phyloP scores from a whole-genome alignment of 2,797 vertebrate species.

The Carapus acus region DNA sequence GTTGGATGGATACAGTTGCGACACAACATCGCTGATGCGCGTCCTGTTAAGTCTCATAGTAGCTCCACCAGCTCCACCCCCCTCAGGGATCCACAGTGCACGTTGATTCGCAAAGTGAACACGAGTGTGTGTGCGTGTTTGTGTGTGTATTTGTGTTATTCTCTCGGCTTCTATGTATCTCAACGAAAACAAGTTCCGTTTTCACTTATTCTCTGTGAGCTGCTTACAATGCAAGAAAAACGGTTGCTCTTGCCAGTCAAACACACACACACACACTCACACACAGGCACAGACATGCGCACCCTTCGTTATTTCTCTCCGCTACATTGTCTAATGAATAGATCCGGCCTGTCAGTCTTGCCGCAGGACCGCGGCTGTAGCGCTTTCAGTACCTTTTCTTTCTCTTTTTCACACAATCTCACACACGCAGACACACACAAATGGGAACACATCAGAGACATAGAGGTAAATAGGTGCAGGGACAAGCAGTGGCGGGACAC shows the following conservation, averaged over 20 bases:
- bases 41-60: too few relatives aligned
- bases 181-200: too few relatives aligned
- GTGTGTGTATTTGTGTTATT: too few relatives aligned
- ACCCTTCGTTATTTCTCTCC: not conserved
- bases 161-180: too few relatives aligned
- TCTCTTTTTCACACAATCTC: slow-evolving; percentile 1
- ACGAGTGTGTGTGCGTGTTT: too few relatives aligned
- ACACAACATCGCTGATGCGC: too few relatives aligned
- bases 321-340: slow-evolving; percentile 27
- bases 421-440: not conserved
- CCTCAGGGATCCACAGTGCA: too few relatives aligned
- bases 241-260: not conserved
- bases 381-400: slow-evolving; percentile 1
- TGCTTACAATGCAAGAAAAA: slow-evolving; percentile 10
- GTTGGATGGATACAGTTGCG: too few relatives aligned
- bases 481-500: slow-evolving; percentile 9
- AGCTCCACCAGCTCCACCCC: too few relatives aligned
- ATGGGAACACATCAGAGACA: slow-evolving; percentile 10
- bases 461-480: slow-evolving; percentile 14
- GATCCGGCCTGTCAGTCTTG: slow-evolving; percentile 15
- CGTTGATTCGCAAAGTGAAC: too few relatives aligned
- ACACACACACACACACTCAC: not conserved
- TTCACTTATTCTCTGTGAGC: too few relatives aligned
- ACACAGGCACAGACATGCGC: not conserved
- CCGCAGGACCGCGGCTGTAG: slow-evolving; percentile 11